Percentiles rank a stretch among this genome's conserved stretches.
phyloP scores from a whole-genome alignment of 2,888 invertebrate genomes.

The Microchrysa polita region DNA sequence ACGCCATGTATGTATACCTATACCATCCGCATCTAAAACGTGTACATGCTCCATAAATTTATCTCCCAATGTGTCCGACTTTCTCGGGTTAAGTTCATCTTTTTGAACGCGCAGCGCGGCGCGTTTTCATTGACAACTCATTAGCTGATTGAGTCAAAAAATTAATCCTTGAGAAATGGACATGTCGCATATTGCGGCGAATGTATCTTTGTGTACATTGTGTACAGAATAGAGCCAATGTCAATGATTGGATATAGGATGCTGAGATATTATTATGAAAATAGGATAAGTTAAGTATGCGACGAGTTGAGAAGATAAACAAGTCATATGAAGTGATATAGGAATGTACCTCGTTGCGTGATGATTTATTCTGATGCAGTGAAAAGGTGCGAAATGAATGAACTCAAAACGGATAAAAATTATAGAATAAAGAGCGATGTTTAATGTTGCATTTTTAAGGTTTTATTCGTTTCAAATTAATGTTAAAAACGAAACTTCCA shows the following conservation, averaged over 20 bases:
- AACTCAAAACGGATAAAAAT: too few species aligned
- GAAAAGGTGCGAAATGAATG: not conserved
- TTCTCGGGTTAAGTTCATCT: conserved; percentile 17
- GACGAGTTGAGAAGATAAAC: too few species aligned
- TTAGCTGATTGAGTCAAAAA: conserved; percentile 33
- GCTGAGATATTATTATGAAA: too few species aligned
- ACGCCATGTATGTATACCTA: not conserved
- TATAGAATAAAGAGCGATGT: too few species aligned
- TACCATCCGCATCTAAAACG: not conserved
- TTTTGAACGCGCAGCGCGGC: not conserved
- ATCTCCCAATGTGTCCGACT: not conserved
- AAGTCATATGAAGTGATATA: too few species aligned
- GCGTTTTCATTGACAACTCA: conserved; percentile 36
- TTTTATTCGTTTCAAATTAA: too few species aligned
- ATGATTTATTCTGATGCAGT: conserved; percentile 28
- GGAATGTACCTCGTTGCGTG: conserved; percentile 3
- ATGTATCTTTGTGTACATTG: not conserved
- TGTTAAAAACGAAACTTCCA: too few species aligned
- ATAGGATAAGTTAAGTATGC: too few species aligned
- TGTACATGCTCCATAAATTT: not conserved
- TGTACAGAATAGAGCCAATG: too few species aligned
- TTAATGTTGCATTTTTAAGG: too few species aligned
- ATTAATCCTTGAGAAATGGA: conserved; percentile 30
- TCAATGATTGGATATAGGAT: too few species aligned
- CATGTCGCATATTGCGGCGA: not conserved